phyloP scores from a whole-genome alignment of 2,113 vertebrate genomes.

The Willisornis vidua region DNA sequence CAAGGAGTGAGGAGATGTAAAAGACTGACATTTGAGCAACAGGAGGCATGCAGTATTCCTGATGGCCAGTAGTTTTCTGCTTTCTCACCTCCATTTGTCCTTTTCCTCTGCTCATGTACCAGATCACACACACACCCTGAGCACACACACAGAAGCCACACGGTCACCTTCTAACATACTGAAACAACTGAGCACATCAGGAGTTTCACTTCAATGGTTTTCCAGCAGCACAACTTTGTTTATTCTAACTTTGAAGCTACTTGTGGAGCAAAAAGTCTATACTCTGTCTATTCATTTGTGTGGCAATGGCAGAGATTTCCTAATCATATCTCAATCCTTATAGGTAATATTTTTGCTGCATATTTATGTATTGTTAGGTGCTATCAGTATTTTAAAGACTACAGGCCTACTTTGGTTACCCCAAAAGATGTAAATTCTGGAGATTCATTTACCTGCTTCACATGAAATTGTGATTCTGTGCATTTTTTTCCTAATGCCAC shows the following conservation, averaged over 20 bases:
- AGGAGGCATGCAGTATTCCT: neutral
- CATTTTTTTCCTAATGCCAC: neutral
- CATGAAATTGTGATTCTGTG: neutral
- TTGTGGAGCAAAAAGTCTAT: neutral
- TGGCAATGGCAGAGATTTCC: neutral
- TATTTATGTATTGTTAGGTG: neutral
- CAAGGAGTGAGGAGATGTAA: neutral
- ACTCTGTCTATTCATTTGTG: neutral
- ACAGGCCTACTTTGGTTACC: neutral
- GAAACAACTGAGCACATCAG: neutral
- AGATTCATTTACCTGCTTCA: neutral
- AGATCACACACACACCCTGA: neutral
- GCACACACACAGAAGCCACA: neutral
- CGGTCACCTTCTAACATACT: accelerated
- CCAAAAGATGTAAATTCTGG: neutral
- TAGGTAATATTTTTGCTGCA: neutral
- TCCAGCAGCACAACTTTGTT: neutral
- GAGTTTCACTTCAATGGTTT: neutral
- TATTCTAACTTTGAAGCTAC: neutral
- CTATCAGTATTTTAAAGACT: neutral
- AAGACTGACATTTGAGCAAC: neutral
- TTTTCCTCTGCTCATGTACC: neutral
- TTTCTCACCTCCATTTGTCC: neutral
- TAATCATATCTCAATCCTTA: neutral
- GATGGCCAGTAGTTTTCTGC: neutral